phyloP scores from a whole-genome alignment of 1,140 invertebrate species.

The Drosophila athabasca region DNA sequence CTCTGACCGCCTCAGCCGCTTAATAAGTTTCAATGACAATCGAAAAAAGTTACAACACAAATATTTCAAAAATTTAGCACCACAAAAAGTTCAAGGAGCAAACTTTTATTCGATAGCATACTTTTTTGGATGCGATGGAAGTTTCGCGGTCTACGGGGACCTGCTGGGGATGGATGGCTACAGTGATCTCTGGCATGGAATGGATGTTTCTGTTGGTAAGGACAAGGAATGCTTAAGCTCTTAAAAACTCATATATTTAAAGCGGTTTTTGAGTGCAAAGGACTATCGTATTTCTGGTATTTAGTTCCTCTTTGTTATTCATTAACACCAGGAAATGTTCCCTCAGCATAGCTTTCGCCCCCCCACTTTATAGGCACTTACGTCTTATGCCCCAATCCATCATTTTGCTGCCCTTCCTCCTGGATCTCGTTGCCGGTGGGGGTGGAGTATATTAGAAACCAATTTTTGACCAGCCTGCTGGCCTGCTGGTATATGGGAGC shows the following conservation, averaged over 20 bases:
- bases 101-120: constrained; percentile 45
- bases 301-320: no score
- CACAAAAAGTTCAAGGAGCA: constrained; percentile 16
- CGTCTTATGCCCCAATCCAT: constrained; percentile 93
- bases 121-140: constrained; percentile 31
- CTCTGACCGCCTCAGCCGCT: constrained; percentile 23
- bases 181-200: no score
- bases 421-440: constrained; percentile 20
- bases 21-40: constrained; percentile 21
- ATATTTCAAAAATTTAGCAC: constrained; percentile 32
- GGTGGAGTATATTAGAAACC: background rate
- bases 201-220: no score
- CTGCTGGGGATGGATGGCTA: no score
- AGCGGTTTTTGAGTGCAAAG: no score
- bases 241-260: no score
- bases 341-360: background rate
- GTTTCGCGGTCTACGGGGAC: no score
- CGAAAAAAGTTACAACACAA: constrained; percentile 33
- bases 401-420: constrained; percentile 83
- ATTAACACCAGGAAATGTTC: constrained; percentile 31
- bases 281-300: no score
- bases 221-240: no score
- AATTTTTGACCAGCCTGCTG: no score
- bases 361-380: constrained; percentile 85
- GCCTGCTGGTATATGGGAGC: no score